Evolutionary conservation across 2,113 vertebrate genomes (phyloP), one percentile per base, ranked within the genome.

Genomic region (Oreamnos americanus): DNA sequence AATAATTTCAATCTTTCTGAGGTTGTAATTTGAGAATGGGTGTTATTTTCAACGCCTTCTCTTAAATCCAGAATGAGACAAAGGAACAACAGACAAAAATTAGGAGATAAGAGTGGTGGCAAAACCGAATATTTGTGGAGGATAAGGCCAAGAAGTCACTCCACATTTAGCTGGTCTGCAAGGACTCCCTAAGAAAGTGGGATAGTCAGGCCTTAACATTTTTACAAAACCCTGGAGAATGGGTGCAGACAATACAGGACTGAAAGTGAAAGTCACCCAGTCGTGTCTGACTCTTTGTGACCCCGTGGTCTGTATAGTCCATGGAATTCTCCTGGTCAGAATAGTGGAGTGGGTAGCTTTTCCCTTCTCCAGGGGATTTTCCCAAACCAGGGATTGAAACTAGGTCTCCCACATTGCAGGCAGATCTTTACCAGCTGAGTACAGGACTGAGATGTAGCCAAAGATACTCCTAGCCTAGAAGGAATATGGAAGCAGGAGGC

Each of bases 401-500:
- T 21, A 39, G 19, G 36, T 67, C 36, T 39, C 36, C 19, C 5
- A 0, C 67, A 74, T 12, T 74, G 36, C 67, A 74, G 67, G 19
- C 10, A 39, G 67, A 39, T 74, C 67, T 74, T 39, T 39, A 74
- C 67, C 67, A 74, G 36, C 67, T 39, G 36, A 39, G 19, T 0
- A 1, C 23, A 49, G 3, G 0, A 33, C 49, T 13, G 14, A 60
- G 3, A 16, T 16, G 51, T 36, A 17, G 1, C 12, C 28, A 10
- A 57, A 78, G 21, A 19, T 33, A 28, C 7, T 53, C 28, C 30
- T 17, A 21, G 10, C 7, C 45, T 53, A 5, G 23, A 36, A 30
- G 67, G 19, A n/a, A 36, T 5, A 8, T 36, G 47, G 5, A 10
- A 21, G 45, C 16, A 1, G 8, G 3, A 13, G 1, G 2, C 12